Evolutionary conservation across 1,140 invertebrate species (phyloP).

Genomic region (Bombyx mori): DNA sequence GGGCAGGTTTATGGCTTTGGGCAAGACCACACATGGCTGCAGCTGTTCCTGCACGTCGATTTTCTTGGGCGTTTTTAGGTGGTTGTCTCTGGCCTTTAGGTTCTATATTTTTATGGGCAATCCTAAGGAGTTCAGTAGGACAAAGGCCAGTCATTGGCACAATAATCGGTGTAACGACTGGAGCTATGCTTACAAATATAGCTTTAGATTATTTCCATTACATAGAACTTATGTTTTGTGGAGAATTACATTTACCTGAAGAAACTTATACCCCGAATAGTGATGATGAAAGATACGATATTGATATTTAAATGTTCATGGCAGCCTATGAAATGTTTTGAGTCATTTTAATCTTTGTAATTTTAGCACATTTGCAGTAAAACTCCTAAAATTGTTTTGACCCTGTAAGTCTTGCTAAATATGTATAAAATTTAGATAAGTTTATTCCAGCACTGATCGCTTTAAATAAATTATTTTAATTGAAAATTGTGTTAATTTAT

Average conservation of each 20-base stretch:
- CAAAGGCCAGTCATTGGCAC: conserved; percentile 58
- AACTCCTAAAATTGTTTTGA: conserved; percentile 18
- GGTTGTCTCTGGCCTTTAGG: conserved; percentile 63
- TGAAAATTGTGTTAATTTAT: too few species aligned
- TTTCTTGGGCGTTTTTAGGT: conserved; percentile 67
- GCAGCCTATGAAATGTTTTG: background rate
- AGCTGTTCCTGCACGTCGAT: conserved; percentile 57
- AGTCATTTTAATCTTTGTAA: conserved; percentile 1
- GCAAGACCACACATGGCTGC: conserved; percentile 63
- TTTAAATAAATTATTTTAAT: conserved; percentile 24
- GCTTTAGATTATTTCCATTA: conserved; percentile 68
- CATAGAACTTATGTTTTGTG: conserved; percentile 66
- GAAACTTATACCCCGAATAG: conserved; percentile 60
- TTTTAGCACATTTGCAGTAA: conserved; percentile 7
- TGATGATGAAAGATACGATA: conserved; percentile 70
- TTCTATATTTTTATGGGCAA: conserved; percentile 66
- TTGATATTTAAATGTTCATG: conserved; percentile 46
- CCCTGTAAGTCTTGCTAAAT: conserved; percentile 10
- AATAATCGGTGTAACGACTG: conserved; percentile 53
- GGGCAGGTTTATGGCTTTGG: conserved; percentile 65
- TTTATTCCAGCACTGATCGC: conserved; percentile 28
- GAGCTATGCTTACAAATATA: conserved; percentile 63
- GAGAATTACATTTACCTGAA: conserved; percentile 55
- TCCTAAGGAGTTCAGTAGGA: conserved; percentile 61
- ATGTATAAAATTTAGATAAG: conserved; percentile 5